Evolutionary conservation across 2,797 vertebrate species (phyloP), one percentile per base, ranked within the genome.

Genomic region (Acipenser transmontanus): DNA sequence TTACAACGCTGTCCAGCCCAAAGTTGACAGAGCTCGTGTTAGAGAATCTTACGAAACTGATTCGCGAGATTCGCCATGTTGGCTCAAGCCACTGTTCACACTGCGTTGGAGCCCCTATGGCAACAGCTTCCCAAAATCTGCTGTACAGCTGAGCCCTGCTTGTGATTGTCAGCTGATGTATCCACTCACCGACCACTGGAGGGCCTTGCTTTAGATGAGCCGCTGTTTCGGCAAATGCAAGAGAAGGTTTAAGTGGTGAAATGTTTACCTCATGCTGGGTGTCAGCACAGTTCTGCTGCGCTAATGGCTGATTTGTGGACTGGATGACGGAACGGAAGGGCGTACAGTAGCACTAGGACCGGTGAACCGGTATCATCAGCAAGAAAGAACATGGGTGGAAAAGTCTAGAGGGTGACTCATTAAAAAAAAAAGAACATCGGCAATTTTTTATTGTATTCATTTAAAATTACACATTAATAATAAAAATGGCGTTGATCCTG

Each of bases 401-500:
- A 66, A 64, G 70, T 76, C 59, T 66, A 69, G 47, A 65, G 50
- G 34, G 34, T 34, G 34, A 34, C 34, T 34, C 34, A 1, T n/a
- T 11, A 7, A 11, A 57, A 57, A 57, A 57, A 57, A 57, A n/a
- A 57, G 7, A 57, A 11, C 14, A 11, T 61, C 6, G 17, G 17
- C 6, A 34, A 34, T 34, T 61, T 61, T 47, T 47, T 10, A 61
- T 47, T 34, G 8, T 61, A 20, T 61, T 61, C 8, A 61, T 47
- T 34, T 4, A 34, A 34, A 34, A 34, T 34, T 34, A 50, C 11
- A 48, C 20, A 10, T 10, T 48, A n/a, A 73, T 34, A 34, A 61
- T 70, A 69, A 80, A 49, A 76, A 92, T 92, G 91, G 90, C 91
- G 80, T 85, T 90, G 80, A 91, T 92, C 80, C 78, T 91, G 73